Evolutionary conservation across 2,888 invertebrate genomes (phyloP), one percentile per base, ranked within the genome.

Genomic region (Priocnemis perturbator): DNA sequence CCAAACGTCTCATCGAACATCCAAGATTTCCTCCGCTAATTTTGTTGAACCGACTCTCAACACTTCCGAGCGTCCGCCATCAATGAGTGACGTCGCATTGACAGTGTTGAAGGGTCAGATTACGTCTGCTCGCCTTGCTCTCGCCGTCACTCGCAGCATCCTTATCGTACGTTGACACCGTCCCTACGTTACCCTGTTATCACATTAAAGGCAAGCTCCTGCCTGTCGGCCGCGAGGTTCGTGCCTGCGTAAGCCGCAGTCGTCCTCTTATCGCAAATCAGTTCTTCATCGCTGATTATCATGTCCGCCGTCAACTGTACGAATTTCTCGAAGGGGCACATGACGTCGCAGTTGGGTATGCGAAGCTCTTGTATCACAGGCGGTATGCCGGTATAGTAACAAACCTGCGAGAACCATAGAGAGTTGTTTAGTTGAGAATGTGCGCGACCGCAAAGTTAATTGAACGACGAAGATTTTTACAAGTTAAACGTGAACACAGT

Each of bases 301-400:
- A 82, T 52, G 2, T 82, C 64, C 0, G 60, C 65, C 0, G 74
- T 71, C 9, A 86, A 21, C 9, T 78, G n/a, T 0, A 69, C 45
- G 30, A 83, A 86, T 9, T 76, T 74, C 0, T 75, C 70, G 15
- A 87, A 58, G 0, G 81, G 81, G 45, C 87, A 87, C 3, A 81
- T 63, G 0, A 60, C 3, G 0, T 73, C 68, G 44, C 87, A 87
- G 0, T 71, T 74, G 0, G 77, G 76, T 1, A 86, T 9, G 4
- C 26, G 59, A 7, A 85, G 52, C 7, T 76, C 78, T 0, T 57
- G 67, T 1, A 71, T 60, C 5, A 63, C 55, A 0, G 72, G 30
- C 7, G 68, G 76, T 26, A 78, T 76, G 2, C 83, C 83, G 26
- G 70, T 67, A 48, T 81, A 84, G 61, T 73, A 63, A 55, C 70